Base-by-base conservation (phyloP, 2,797 vertebrate genomes). In the Neosilurus mollespiculum region DNA sequence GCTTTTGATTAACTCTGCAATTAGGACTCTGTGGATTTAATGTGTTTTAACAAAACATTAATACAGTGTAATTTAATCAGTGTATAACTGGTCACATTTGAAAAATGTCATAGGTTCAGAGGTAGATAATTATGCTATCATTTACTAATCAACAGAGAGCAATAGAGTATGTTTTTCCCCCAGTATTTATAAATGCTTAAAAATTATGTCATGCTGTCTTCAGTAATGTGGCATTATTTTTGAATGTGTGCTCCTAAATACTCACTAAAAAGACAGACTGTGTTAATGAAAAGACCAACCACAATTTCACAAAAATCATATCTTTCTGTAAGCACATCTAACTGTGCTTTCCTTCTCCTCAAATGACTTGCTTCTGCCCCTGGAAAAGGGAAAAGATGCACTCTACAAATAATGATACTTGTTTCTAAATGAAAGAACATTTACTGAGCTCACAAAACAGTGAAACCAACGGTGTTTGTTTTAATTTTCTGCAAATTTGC, bases 371-470 rank as follows among this genome's bases (percentile, higher is more conserved):
- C 84, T 89, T 83, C 53, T 87, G 87, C 92, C 92, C 85, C 85
- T 86, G 86, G 89, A 91, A 89, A 91, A 89, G 85, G 87, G 91
- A 90, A 88, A 89, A 91, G 89, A 91, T 85, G 7, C 71, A 59
- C 59, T 70, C 75, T 67, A 70, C 89, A 87, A 86, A 78, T 88
- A 78, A 86, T 88, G 87, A 92, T 91, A 93, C 91, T 89, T 90
- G 24, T 90, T 93, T 93, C 88, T 88, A 89, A 92, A 94, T 90
- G 87, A 90, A 91, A 89, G 91, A 78, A 88, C 26, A 75, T 34
- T 75, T 30, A 30, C 15, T 75, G 54, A 30, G 53, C 69, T 71
- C 15, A 14, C 6, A 26, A 54, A 54, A 73, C 54, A 24, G 1
- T 56, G 30, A 73, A 73, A 56, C 24, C 14, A 56, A 30, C 9